phyloP scores from a whole-genome alignment of 2,888 invertebrate species.

The Chrysolina americana region DNA sequence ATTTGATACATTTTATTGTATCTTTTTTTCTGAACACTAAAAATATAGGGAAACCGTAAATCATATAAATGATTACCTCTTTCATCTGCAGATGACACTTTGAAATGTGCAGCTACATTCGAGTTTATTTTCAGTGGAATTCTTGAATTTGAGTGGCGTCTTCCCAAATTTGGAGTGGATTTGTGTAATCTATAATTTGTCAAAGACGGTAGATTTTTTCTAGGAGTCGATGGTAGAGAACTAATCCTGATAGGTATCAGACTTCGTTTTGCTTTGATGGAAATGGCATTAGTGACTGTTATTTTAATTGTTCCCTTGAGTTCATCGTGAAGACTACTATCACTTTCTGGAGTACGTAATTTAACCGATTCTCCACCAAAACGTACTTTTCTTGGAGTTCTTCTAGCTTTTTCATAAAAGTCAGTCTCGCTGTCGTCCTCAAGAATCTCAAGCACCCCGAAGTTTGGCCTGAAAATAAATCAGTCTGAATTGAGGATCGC shows the following conservation, averaged over 20 bases:
- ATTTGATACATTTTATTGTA: too few species aligned
- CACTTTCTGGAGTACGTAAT: slow-evolving; percentile 88
- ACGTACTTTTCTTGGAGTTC: slow-evolving; percentile 81
- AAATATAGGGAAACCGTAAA: too few species aligned
- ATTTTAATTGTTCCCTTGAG: slow-evolving; percentile 55
- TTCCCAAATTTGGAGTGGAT: slow-evolving; percentile 63
- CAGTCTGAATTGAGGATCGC: too few species aligned
- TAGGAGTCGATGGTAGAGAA: slow-evolving; percentile 66
- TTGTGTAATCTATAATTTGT: slow-evolving; percentile 59
- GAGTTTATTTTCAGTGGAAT: slow-evolving; percentile 56
- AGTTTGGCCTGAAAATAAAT: slow-evolving; percentile 51
- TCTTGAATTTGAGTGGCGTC: slow-evolving; percentile 49
- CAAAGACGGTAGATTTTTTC: slow-evolving; percentile 64
- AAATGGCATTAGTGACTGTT: slow-evolving; percentile 58
- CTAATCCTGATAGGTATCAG: slow-evolving; percentile 71
- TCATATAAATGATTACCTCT: neutral
- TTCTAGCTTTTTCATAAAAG: slow-evolving; percentile 68
- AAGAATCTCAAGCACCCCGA: slow-evolving; percentile 75
- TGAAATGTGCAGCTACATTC: slow-evolving; percentile 33
- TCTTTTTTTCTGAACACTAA: too few species aligned
- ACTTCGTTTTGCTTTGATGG: slow-evolving; percentile 61
- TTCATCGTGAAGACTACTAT: slow-evolving; percentile 76
- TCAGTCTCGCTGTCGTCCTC: slow-evolving; percentile 75
- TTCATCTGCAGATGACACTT: slow-evolving; percentile 18
- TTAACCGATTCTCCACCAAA: slow-evolving; percentile 92